Conservation (phyloP, 92 coral and sea anemone species). For the Palythoa grandis region DNA sequence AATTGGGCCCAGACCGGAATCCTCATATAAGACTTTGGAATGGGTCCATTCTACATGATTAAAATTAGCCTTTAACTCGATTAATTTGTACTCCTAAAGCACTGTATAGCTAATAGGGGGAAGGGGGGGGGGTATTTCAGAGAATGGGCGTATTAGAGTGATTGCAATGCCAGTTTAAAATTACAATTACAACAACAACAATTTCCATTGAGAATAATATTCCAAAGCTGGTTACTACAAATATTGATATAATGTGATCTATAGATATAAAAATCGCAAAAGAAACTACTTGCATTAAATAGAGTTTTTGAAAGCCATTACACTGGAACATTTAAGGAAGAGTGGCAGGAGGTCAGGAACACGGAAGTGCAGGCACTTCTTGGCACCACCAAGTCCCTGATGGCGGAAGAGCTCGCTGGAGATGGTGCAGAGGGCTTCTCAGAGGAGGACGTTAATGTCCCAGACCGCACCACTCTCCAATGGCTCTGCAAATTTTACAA, state of each 20-base stretch:
- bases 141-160: background rate
- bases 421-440: constrained; percentile 3
- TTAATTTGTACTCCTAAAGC: background rate
- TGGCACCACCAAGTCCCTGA: constrained; percentile 5
- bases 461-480: background rate
- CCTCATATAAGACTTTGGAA: too few relatives aligned
- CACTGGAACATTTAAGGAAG: background rate
- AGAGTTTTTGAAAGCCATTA: constrained; percentile 9
- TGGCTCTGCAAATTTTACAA: background rate
- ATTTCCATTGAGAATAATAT: too few relatives aligned
- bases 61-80: too few relatives aligned
- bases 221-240: background rate
- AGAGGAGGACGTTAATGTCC: background rate
- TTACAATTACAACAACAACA: background rate
- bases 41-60: too few relatives aligned
- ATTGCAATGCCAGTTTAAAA: background rate
- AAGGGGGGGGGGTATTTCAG: background rate
- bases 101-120: background rate
- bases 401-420: constrained; percentile 13
- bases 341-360: constrained; percentile 7
- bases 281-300: background rate
- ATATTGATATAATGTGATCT: background rate
- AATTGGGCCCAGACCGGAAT: too few relatives aligned
- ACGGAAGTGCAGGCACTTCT: background rate
- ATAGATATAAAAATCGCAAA: background rate